Conservation (phyloP, 2,113 vertebrate genomes). For the Numida meleagris region DNA sequence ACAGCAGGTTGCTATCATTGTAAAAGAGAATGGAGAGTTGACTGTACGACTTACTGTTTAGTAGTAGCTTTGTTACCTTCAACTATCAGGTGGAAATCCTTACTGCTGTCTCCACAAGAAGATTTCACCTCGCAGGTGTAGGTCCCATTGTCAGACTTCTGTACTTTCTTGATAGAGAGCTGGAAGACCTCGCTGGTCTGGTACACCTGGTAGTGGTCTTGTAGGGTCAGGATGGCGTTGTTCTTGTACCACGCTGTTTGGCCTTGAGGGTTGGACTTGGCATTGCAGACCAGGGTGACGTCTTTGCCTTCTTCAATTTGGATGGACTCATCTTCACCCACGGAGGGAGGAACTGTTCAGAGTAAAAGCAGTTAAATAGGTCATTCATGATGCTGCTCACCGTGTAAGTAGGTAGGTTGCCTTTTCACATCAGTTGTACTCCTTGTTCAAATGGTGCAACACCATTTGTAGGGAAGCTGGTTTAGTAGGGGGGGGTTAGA, state of each 20-base stretch:
- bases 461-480: too few relatives aligned
- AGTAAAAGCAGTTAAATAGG: neutral
- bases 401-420: neutral
- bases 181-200: constrained; percentile 58
- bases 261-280: constrained; percentile 79
- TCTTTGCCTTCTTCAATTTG: constrained; percentile 4
- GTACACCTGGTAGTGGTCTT: constrained; percentile 44
- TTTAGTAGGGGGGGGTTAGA: too few relatives aligned
- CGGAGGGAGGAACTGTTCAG: constrained; percentile 70
- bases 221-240: constrained; percentile 3
- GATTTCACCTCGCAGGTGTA: constrained; percentile 70
- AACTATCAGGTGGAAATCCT: constrained; percentile 71
- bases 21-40: neutral
- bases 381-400: neutral
- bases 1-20: neutral
- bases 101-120: neutral
- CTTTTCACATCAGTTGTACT: neutral
- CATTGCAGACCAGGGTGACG: constrained; percentile 59
- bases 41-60: neutral
- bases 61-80: constrained; percentile 68
- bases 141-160: constrained; percentile 71
- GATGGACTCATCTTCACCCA: constrained; percentile 55
- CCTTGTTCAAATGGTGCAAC: neutral
- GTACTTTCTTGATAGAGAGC: constrained; percentile 63
- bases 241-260: constrained; percentile 71